Percentiles rank a stretch among this genome's conserved stretches.
These are phyloP conservation scores for Sylvia borin DNA, from an alignment of 2,797 vertebrate species.

Conservation along the genomic window DNA sequence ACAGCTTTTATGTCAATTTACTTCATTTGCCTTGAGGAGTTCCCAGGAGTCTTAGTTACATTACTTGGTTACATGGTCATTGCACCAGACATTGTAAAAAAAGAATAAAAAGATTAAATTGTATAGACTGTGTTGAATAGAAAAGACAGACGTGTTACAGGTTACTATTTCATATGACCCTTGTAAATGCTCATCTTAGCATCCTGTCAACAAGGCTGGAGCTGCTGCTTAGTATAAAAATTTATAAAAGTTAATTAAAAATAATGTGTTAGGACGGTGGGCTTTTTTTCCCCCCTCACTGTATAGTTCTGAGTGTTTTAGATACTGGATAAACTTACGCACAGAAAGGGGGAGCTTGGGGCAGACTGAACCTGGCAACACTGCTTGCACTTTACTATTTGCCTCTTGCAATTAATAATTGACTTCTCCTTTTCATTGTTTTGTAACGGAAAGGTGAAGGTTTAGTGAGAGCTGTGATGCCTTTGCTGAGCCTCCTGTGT, in stretches of 20 bases:
- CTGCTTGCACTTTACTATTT: background rate
- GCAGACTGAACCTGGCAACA: background rate
- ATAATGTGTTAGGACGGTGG: background rate
- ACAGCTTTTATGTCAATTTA: conserved; percentile 22
- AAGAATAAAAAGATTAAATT: background rate
- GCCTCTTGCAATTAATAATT: background rate
- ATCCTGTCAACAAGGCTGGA: background rate
- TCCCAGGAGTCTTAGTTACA: background rate
- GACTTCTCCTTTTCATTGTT: background rate
- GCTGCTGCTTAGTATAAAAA: background rate
- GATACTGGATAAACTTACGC: background rate
- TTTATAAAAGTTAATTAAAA: background rate
- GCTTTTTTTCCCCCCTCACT: background rate
- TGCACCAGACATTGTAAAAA: background rate
- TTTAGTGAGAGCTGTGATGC: background rate
- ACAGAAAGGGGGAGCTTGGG: background rate
- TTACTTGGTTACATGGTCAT: background rate
- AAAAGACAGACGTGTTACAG: background rate
- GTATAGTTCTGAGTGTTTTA: background rate
- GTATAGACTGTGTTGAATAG: background rate
- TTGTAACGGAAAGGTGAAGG: background rate
- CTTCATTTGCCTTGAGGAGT: conserved; percentile 9
- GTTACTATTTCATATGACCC: background rate
- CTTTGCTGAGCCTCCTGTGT: background rate
- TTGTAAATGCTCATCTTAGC: background rate